Percentiles rank a stretch among this genome's conserved stretches.
Conservation (phyloP, 92 coral and sea anemone species). For the Epizoanthus rinbou region DNA sequence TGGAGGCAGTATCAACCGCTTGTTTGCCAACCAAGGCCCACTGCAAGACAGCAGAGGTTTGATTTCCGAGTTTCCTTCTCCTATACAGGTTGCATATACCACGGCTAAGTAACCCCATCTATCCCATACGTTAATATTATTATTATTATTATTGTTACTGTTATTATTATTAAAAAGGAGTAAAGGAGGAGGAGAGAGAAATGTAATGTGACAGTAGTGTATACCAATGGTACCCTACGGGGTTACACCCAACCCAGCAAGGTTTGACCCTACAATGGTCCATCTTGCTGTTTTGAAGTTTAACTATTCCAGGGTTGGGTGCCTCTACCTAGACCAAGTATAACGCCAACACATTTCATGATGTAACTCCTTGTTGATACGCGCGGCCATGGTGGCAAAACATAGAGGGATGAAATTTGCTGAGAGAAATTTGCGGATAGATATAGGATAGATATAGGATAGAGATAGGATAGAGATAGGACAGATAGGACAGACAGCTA, state of each 20-base stretch:
- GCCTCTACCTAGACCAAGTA: constrained; percentile 15
- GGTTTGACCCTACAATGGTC: neutral
- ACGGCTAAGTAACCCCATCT: neutral
- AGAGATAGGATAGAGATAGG: no score
- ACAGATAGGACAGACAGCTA: no score
- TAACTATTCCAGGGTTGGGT: constrained; percentile 15
- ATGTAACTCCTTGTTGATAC: neutral
- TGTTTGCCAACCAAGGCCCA: constrained; percentile 28
- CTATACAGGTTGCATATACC: constrained; percentile 22
- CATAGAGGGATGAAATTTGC: no score
- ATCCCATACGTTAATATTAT: neutral
- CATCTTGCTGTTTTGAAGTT: constrained; percentile 17
- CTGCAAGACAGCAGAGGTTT: constrained; percentile 31
- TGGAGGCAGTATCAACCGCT: constrained; percentile 17
- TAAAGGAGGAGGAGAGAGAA: constrained; percentile 9
- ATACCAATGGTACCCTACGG: constrained; percentile 12
- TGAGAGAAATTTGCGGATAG: no score
- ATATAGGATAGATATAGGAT: no score
- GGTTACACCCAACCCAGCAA: constrained; percentile 17
- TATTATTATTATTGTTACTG: neutral
- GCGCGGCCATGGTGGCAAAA: no score
- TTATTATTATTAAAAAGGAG: neutral
- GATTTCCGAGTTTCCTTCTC: constrained; percentile 27
- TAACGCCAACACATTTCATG: neutral
- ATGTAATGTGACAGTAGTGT: neutral